These are phyloP conservation scores for Teleopsis dalmanni DNA, from an alignment of 1,140 invertebrate species.

Conservation along the genomic window DNA sequence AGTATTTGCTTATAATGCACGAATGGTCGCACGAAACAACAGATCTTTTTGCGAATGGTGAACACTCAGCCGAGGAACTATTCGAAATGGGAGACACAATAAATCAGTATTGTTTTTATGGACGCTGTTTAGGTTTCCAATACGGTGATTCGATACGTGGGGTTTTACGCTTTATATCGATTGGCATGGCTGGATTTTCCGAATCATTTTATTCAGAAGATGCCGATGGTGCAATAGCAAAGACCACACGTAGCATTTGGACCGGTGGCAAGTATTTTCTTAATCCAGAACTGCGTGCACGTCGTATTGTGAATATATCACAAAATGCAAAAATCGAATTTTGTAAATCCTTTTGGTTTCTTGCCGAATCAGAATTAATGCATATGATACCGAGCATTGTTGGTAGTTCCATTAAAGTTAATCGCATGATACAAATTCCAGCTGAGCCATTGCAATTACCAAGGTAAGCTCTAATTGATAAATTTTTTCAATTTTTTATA, in stretches of 20 bases:
- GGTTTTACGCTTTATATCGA: constrained; percentile 67
- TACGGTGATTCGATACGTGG: constrained; percentile 75
- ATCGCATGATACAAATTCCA: constrained; percentile 68
- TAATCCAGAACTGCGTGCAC: constrained; percentile 80
- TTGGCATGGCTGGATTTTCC: constrained; percentile 85
- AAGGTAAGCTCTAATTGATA: constrained; percentile 48
- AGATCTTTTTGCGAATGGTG: constrained; percentile 60
- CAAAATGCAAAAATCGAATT: constrained; percentile 87
- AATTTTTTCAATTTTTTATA: constrained; percentile 17
- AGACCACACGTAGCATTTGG: constrained; percentile 58
- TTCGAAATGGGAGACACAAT: constrained; percentile 70
- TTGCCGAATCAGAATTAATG: constrained; percentile 77
- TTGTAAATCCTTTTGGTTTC: constrained; percentile 90
- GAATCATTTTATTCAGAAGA: constrained; percentile 73
- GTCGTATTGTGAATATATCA: constrained; percentile 77
- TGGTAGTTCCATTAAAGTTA: constrained; percentile 63
- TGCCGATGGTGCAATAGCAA: constrained; percentile 45
- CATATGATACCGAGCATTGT: constrained; percentile 65
- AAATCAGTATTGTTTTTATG: constrained; percentile 92
- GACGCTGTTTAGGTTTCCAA: constrained; percentile 78
- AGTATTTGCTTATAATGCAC: constrained; percentile 63
- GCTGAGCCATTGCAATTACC: constrained; percentile 56
- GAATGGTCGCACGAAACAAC: constrained; percentile 56
- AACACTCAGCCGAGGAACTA: constrained; percentile 66
- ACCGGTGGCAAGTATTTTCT: constrained; percentile 63